These are phyloP conservation scores for Noctilio leporinus DNA, from an alignment of 2,113 vertebrate genomes.

Conservation along the genomic window DNA sequence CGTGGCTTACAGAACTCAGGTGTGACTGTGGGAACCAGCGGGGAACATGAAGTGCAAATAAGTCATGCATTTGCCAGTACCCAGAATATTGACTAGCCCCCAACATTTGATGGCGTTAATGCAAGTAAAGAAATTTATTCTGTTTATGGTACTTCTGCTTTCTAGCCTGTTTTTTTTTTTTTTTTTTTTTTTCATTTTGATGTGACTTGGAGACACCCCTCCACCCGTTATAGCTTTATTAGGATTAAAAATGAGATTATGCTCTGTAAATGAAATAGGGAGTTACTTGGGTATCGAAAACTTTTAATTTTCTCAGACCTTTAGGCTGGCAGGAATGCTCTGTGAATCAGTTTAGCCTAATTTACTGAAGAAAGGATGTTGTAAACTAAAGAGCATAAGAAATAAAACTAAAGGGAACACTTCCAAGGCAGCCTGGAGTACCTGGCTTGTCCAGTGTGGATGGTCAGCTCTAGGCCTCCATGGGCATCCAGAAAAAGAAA, in stretches of 20 bases:
- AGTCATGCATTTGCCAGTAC: neutral
- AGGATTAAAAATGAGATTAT: neutral
- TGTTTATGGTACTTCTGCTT: neutral
- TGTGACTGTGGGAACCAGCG: neutral
- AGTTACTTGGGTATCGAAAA: neutral
- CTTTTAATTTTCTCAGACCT: neutral
- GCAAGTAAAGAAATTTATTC: neutral
- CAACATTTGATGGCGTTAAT: neutral
- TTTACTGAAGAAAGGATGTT: neutral
- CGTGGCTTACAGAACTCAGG: neutral
- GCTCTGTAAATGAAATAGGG: neutral
- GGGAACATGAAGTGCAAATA: neutral
- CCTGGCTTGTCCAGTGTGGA: neutral
- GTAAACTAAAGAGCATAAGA: neutral
- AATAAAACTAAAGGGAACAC: neutral
- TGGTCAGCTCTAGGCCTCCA: neutral
- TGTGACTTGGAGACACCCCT: neutral
- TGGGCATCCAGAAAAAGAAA: neutral
- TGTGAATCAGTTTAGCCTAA: neutral
- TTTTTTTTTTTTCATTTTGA: neutral
- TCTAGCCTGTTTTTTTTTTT: neutral
- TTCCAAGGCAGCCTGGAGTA: neutral
- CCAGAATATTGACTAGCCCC: neutral
- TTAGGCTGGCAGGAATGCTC: neutral
- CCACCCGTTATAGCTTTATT: neutral